A percentile compares a stretch with the other conserved stretches of the same genome.
Conservation (phyloP, 1,140 invertebrate species). For the Drosophila serrata region DNA sequence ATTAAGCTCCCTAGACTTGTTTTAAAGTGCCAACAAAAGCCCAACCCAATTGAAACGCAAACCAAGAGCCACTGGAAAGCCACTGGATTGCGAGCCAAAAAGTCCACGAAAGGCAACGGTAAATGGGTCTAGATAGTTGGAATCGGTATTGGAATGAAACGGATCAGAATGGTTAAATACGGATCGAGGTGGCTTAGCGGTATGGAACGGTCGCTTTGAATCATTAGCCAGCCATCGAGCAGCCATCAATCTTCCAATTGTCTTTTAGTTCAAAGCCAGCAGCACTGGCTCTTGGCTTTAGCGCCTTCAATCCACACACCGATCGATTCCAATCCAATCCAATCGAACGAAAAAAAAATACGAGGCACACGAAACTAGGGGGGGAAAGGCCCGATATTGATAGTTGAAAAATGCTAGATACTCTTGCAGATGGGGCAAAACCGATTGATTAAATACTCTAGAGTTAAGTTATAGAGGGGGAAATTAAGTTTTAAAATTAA, state of each 20-base stretch:
- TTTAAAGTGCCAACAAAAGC: constrained; percentile 10
- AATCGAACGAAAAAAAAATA: too few relatives aligned
- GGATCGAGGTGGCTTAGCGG: constrained; percentile 17
- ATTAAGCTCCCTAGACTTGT: background rate
- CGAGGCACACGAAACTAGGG: constrained; percentile 19
- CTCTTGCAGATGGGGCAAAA: background rate
- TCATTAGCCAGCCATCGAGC: constrained; percentile 54
- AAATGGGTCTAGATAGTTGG: constrained; percentile 13
- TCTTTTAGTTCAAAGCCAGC: constrained; percentile 19
- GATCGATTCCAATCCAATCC: too few relatives aligned
- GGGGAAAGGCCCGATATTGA: constrained; percentile 4
- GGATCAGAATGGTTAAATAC: constrained; percentile 4
- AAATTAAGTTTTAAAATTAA: background rate
- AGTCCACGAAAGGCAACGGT: constrained; percentile 33
- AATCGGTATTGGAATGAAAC: constrained; percentile 2
- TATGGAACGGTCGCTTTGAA: constrained; percentile 54
- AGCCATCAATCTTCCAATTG: constrained; percentile 75
- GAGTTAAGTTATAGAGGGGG: background rate
- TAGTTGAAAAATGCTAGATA: constrained; percentile 22
- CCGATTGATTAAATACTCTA: too few relatives aligned
- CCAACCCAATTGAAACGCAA: constrained; percentile 3
- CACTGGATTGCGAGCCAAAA: constrained; percentile 25
- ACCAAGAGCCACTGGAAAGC: background rate
- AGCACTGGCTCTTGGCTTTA: constrained; percentile 10
- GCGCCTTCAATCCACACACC: constrained; percentile 23